phyloP scores from a whole-genome alignment of 2,113 vertebrate species.

The Ctenodactylus gundi region DNA sequence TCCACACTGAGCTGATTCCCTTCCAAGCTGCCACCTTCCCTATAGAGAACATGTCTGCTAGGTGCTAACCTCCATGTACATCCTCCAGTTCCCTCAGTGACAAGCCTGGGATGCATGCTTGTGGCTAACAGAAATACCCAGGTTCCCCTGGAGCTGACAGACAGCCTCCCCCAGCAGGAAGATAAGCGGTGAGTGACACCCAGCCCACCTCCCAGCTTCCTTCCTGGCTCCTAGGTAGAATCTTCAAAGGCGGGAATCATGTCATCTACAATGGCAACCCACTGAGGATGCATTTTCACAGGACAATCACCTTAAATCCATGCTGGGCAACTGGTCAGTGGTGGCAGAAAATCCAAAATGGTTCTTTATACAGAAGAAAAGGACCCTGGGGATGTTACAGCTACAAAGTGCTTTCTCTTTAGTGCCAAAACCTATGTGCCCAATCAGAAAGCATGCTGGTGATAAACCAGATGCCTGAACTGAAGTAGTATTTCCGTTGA shows the following conservation, averaged over 20 bases:
- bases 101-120: neutral
- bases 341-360: neutral
- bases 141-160: neutral
- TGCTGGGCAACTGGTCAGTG: accelerated
- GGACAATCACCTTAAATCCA: neutral
- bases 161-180: neutral
- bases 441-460: neutral
- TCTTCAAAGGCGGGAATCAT: too few relatives aligned
- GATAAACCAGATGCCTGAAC: neutral
- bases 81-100: neutral
- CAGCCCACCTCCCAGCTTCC: too few relatives aligned
- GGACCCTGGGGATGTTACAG: neutral
- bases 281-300: too few relatives aligned
- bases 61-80: too few relatives aligned
- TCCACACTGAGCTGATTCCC: too few relatives aligned
- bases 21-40: neutral
- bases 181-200: neutral
- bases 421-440: neutral
- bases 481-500: neutral
- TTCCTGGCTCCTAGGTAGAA: too few relatives aligned
- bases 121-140: neutral
- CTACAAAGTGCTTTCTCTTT: accelerated
- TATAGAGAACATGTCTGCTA: too few relatives aligned
- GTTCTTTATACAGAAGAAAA: neutral
- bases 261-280: neutral